phyloP scores from a whole-genome alignment of 2,888 invertebrate genomes.

The Drosophila prostipennis region DNA sequence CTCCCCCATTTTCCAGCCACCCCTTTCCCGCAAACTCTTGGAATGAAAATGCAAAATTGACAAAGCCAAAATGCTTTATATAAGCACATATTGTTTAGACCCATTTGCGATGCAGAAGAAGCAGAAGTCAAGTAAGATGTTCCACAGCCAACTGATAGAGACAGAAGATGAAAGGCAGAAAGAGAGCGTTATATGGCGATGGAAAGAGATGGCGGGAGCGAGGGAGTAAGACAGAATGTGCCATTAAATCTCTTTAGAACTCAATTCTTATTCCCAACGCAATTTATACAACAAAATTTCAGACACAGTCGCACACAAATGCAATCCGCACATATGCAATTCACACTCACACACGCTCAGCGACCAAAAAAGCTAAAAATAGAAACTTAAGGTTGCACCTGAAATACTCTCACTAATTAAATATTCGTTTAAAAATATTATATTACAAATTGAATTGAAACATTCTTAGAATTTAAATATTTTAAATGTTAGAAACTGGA shows the following conservation, averaged over 20 bases:
- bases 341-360: conserved; percentile 39
- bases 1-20: background rate
- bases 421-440: background rate
- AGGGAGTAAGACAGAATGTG: conserved; percentile 51
- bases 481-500: too few relatives aligned
- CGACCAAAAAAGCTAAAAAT: background rate
- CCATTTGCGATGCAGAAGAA: conserved; percentile 54
- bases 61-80: conserved; percentile 72
- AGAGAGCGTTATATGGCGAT: background rate
- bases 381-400: conserved; percentile 3
- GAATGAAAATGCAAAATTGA: conserved; percentile 72
- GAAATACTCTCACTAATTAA: conserved; percentile 7
- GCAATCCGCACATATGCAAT: conserved; percentile 12
- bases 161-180: conserved; percentile 10
- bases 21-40: conserved; percentile 6
- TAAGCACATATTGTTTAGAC: conserved; percentile 55
- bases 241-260: conserved; percentile 83
- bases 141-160: conserved; percentile 12
- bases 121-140: conserved; percentile 36
- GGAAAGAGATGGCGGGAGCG: conserved; percentile 6
- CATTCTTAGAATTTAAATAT: too few relatives aligned
- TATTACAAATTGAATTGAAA: too few relatives aligned
- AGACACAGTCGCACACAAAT: conserved; percentile 36
- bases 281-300: conserved; percentile 81
- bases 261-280: conserved; percentile 82